Evolutionary conservation across 1,140 invertebrate genomes (phyloP).

Genomic region (Drosophila eugracilis): DNA sequence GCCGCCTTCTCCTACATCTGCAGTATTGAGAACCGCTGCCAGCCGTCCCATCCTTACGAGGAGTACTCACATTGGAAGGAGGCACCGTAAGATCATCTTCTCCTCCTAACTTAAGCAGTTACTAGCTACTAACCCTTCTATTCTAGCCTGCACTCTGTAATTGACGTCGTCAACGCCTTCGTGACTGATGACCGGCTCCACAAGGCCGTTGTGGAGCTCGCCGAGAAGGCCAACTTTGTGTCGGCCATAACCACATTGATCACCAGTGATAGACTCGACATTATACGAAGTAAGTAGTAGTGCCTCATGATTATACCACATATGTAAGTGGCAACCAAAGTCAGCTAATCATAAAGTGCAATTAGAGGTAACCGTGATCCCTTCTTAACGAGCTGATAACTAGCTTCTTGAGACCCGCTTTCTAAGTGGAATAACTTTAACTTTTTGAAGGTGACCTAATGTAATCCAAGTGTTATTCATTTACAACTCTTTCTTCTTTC

Average conservation of each 20-base stretch:
- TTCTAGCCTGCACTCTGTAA: slow-evolving; percentile 84
- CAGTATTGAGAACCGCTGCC: slow-evolving; percentile 88
- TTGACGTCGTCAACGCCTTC: slow-evolving; percentile 85
- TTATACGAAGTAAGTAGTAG: slow-evolving; percentile 84
- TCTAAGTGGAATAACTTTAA: neutral
- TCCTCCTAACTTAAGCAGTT: accelerated
- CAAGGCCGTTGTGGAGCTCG: slow-evolving; percentile 86
- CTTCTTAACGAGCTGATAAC: neutral
- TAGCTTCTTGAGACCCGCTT: neutral
- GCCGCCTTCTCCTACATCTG: slow-evolving; percentile 89
- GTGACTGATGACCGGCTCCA: slow-evolving; percentile 85
- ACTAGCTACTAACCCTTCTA: neutral
- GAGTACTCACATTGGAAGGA: slow-evolving; percentile 87
- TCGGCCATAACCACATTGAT: slow-evolving; percentile 87
- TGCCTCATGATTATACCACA: neutral
- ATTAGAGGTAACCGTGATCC: slow-evolving; percentile 18
- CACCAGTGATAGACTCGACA: slow-evolving; percentile 87
- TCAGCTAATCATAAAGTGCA: slow-evolving; percentile 69
- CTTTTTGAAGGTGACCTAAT: too few relatives aligned
- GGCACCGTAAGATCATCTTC: slow-evolving; percentile 86
- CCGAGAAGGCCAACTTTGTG: slow-evolving; percentile 87
- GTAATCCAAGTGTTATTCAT: too few relatives aligned
- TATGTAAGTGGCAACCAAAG: neutral
- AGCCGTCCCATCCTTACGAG: slow-evolving; percentile 86
- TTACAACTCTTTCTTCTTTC: slow-evolving; percentile 17